Evolutionary conservation across 2,113 vertebrate species (phyloP), one percentile per base, ranked within the genome.

Genomic region (Syngnathus scovelli): DNA sequence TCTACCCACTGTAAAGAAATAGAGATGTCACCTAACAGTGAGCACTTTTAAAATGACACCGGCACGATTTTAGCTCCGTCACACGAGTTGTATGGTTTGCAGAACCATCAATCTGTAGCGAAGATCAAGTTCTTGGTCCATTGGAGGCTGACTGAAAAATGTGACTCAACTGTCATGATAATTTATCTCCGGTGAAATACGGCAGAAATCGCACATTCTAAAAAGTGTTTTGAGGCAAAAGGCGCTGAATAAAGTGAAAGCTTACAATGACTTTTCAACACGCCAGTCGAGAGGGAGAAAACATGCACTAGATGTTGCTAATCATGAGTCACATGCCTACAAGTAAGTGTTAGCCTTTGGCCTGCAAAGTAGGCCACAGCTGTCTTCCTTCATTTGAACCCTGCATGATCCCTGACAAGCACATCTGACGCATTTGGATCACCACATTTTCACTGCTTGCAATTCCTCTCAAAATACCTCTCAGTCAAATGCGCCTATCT

Each of bases 261-360:
- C 7, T 63, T 27, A 6, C 60, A 44, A 13, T 44, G 10, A 5
- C 12, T 11, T 46, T 52, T 6, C 19, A 6, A 67, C 13, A 5
- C 60, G 6, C 21, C 15, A 5, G 7, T 51, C 0, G 33, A 18
- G 15, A 43, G 13, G 21, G 5, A 61, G 27, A 13, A 46, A 11
- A 8, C 36, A 33, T 19, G 33, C 59, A 6, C 23, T 43, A 13
- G 51, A 41, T 46, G 55, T 72, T 39, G 66, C 56, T 46, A 48
- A 66, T 60, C 12, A 43, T 67, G 71, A 81, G 46, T 80, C 61
- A 74, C 48, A 21, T 19, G 7, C 4, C 66, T 61, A 10, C 1
- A 52, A 68, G 70, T 70, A 16, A 73, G 58, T 46, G 58, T 70
- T 66, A 59, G 21, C 65, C 68, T 66, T 66, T 77, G 71, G 55